phyloP scores from a whole-genome alignment of 2,113 vertebrate genomes.

The Willisornis vidua region DNA sequence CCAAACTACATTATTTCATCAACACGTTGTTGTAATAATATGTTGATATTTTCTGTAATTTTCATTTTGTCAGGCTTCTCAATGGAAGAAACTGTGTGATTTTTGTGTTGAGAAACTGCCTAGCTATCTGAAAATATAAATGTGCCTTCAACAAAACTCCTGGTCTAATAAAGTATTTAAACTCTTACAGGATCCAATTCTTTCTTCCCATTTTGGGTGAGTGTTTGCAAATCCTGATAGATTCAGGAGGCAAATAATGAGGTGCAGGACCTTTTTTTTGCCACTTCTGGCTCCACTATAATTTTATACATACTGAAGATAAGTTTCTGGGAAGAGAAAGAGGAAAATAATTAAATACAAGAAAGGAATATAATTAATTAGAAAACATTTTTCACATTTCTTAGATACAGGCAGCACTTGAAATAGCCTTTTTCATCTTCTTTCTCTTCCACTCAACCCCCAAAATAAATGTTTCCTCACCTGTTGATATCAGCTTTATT shows the following conservation, averaged over 20 bases:
- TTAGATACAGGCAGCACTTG: neutral
- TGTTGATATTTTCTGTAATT: neutral
- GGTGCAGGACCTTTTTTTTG: neutral
- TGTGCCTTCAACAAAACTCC: neutral
- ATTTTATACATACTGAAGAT: neutral
- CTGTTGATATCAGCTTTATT: neutral
- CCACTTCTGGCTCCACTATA: neutral
- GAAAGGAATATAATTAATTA: neutral
- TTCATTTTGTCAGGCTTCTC: neutral
- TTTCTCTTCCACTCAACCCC: neutral
- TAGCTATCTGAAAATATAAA: neutral
- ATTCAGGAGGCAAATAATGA: neutral
- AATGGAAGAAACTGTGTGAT: neutral
- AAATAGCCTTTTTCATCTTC: neutral
- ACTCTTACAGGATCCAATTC: neutral
- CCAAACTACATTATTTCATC: neutral
- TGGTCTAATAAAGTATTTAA: neutral
- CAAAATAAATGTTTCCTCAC: neutral
- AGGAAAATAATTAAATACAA: neutral
- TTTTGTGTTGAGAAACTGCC: neutral
- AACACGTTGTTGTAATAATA: neutral
- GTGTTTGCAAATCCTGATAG: neutral
- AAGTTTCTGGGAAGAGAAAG: neutral
- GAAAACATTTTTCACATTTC: neutral
- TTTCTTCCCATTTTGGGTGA: neutral